These are phyloP conservation scores for Stegostoma tigrinum DNA, from an alignment of 2,113 vertebrate genomes.

Conservation along the genomic window DNA sequence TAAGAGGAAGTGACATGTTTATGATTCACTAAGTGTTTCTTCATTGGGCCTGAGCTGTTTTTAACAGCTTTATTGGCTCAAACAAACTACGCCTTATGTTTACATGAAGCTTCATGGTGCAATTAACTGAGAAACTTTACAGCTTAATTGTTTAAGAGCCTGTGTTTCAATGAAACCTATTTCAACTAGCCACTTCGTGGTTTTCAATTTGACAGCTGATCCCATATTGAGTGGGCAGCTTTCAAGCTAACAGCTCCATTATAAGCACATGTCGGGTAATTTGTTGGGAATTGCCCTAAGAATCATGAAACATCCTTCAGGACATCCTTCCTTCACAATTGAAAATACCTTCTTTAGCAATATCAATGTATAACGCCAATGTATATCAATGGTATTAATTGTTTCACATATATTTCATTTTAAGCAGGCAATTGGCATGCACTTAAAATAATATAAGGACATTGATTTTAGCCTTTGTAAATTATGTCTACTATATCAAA, in stretches of 20 bases:
- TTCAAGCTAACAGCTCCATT: conserved; percentile 2
- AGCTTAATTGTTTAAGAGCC: conserved; percentile 15
- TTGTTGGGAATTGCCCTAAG: background rate
- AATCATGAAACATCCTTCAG: background rate
- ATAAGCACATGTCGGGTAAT: background rate
- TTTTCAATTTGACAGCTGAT: background rate
- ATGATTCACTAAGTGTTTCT: conserved; percentile 8
- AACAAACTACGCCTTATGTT: conserved; percentile 2
- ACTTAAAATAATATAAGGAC: background rate
- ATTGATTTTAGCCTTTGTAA: background rate
- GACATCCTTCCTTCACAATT: background rate
- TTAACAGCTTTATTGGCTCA: background rate
- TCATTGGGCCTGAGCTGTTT: background rate
- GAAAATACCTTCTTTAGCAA: background rate
- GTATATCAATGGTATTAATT: background rate
- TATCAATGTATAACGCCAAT: background rate
- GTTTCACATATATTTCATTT: background rate
- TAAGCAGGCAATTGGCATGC: background rate
- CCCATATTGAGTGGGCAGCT: background rate
- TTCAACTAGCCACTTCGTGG: background rate
- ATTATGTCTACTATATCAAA: background rate
- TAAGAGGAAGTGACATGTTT: background rate
- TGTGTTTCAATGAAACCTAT: background rate
- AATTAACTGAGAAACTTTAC: conserved; percentile 8
- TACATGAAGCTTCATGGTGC: background rate